Evolutionary conservation across 1,140 invertebrate genomes (phyloP), one percentile per base, ranked within the genome.

Genomic region (Drosophila lacteicornis): DNA sequence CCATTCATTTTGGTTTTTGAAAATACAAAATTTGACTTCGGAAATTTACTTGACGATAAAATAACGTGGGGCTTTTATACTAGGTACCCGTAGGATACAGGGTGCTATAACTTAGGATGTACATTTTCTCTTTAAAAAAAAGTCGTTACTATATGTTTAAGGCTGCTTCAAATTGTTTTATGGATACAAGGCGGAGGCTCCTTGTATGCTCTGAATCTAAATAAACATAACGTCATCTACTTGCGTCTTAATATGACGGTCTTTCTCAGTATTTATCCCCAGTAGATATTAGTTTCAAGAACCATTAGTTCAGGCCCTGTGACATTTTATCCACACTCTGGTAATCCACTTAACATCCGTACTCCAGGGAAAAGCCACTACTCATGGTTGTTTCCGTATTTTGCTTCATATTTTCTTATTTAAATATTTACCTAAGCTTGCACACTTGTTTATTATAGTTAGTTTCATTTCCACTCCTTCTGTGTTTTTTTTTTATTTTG

Each of bases 361-460:
- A 57, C 55, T 38, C 30, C 47, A 65, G 30, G 33, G 33, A 38
- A 45, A 63, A 46, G 19, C 25, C 38, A 50, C 59, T 53, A 43
- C 47, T 74, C 8, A 15, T 33, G 61, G 60, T 9, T 46, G 25
- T 22, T 27, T 66, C 66, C 74, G 71, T 62, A 86, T 53, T 86
- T 76, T 80, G 50, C 68, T 76, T 69, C 60, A 73, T 67, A 80
- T 82, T 71, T 76, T 76, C 83, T 69, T 82, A 61, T 73, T 82
- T 87, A 82, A 82, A 86, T 87, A 86, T 87, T 86, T 80, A 77
- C 70, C 60, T 43, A 80, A 80, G 79, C 79, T 55, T 79, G 82
- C 75, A 79, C 75, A 73, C 66, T 86, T 86, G 70, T 87, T 82
- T 86, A 69, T 79, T 76, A 69, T 79, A 71, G 42, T 60, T 43